These are phyloP conservation scores for Gonioctena quinquepunctata DNA, from an alignment of 1,140 invertebrate genomes.

Conservation along the genomic window DNA sequence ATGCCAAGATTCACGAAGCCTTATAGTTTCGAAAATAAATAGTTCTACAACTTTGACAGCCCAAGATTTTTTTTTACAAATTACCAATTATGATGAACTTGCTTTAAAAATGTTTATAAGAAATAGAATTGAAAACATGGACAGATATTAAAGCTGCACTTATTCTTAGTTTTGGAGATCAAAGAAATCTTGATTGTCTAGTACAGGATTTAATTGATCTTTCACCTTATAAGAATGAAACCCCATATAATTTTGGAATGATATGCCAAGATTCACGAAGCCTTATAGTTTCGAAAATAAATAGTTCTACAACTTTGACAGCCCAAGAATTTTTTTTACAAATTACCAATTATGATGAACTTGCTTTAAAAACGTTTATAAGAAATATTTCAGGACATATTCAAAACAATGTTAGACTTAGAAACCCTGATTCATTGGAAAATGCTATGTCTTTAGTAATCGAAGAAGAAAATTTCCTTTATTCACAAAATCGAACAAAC, in stretches of 20 bases:
- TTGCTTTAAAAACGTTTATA: background rate
- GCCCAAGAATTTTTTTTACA: background rate
- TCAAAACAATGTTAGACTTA: background rate
- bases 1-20: too few species aligned
- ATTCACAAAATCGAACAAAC: background rate
- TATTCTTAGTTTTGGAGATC: too few species aligned
- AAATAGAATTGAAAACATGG: too few species aligned
- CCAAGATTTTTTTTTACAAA: constrained; percentile 4
- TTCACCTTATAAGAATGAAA: background rate
- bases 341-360: constrained; percentile 1
- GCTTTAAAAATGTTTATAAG: too few species aligned
- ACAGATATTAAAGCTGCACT: too few species aligned
- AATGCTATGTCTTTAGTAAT: background rate
- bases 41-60: too few species aligned
- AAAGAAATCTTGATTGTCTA: too few species aligned
- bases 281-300: constrained; percentile 1
- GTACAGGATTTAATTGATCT: too few species aligned
- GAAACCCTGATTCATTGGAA: background rate
- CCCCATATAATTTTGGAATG: constrained; percentile 14
- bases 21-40: too few species aligned
- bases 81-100: too few species aligned
- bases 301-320: background rate
- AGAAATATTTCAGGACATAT: background rate
- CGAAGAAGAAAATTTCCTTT: background rate
- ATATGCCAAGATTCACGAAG: constrained; percentile 4